Evolutionary conservation across 2,888 invertebrate genomes (phyloP).

Genomic region (Bellardia bayeri): DNA sequence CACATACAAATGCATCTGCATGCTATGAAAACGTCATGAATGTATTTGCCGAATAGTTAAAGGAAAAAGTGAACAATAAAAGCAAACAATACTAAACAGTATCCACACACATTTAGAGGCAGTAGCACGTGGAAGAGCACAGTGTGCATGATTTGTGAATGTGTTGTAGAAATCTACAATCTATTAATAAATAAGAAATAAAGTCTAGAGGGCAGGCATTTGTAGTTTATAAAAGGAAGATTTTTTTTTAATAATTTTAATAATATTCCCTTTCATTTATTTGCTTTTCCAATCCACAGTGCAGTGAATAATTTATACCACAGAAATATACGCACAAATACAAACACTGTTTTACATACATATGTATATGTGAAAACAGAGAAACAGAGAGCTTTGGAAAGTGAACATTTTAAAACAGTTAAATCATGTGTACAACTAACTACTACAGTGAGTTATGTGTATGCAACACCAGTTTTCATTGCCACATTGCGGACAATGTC

Average conservation of each 20-base stretch:
- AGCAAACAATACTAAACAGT: slow-evolving; percentile 10
- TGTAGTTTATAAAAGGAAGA: too few species aligned
- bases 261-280: too few species aligned
- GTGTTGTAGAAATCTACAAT: too few species aligned
- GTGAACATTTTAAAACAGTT: slow-evolving; percentile 50
- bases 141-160: not conserved
- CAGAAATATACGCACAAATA: not conserved
- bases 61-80: slow-evolving; percentile 16
- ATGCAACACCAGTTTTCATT: slow-evolving; percentile 65
- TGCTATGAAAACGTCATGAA: slow-evolving; percentile 35
- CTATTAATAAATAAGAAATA: too few species aligned
- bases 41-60: not conserved
- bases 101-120: not conserved
- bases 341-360: not conserved
- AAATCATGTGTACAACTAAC: slow-evolving; percentile 64
- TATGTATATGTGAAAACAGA: not conserved
- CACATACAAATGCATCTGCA: not conserved
- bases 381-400: not conserved
- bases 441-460: slow-evolving; percentile 62
- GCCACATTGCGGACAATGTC: slow-evolving; percentile 72
- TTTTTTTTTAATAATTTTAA: too few species aligned
- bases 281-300: not conserved
- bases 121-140: not conserved
- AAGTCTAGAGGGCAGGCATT: too few species aligned
- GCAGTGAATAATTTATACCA: not conserved